phyloP scores from a whole-genome alignment of 2,797 vertebrate genomes.

The Cetoscarus ocellatus region DNA sequence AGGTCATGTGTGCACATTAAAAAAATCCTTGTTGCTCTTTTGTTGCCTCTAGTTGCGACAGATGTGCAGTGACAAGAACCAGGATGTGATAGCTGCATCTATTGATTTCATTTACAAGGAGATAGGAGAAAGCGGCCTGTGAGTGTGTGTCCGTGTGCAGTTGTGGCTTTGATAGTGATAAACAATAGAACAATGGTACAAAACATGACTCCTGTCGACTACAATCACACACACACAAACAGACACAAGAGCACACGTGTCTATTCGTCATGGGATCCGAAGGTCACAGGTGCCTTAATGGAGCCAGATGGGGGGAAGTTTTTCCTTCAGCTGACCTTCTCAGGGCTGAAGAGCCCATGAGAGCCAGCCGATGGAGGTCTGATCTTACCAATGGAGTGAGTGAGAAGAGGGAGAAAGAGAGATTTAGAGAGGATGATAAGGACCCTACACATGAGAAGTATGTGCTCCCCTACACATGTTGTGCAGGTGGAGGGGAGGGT shows the following conservation, averaged over 20 bases:
- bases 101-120: constrained; percentile 79
- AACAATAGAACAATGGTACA: constrained; percentile 65
- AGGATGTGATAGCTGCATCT: constrained; percentile 66
- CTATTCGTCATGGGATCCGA: constrained; percentile 50
- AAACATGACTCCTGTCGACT: constrained; percentile 53
- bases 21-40: constrained; percentile 73
- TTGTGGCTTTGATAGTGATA: constrained; percentile 58
- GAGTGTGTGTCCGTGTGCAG: not conserved
- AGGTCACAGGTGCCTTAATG: constrained; percentile 56
- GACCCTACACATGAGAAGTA: constrained; percentile 69
- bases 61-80: constrained; percentile 74
- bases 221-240: constrained; percentile 17
- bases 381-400: constrained; percentile 71
- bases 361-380: constrained; percentile 55
- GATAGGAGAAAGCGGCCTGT: constrained; percentile 44
- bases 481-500: constrained; percentile 35
- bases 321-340: constrained; percentile 81
- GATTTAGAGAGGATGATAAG: constrained; percentile 73
- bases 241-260: constrained; percentile 5
- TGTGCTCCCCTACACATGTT: constrained; percentile 56
- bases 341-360: constrained; percentile 68
- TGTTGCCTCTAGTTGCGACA: constrained; percentile 74
- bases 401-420: constrained; percentile 63
- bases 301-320: constrained; percentile 63
- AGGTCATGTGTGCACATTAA: constrained; percentile 52